Base-by-base conservation (phyloP, 2,888 invertebrate genomes). In the Lasioglossum malachurum region DNA sequence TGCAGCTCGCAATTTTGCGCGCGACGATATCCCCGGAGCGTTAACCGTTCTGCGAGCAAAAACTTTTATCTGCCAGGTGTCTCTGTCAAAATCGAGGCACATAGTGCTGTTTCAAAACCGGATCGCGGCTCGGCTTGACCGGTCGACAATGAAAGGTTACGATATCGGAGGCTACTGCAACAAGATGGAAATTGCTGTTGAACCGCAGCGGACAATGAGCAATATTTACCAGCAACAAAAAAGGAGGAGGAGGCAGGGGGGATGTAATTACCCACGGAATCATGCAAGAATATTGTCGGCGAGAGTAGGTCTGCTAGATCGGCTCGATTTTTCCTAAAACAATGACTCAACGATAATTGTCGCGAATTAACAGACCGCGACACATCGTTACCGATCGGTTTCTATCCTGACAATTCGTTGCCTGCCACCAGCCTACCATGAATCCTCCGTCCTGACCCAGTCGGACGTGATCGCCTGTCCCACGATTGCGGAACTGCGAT, bases 311-410 rank as follows among this genome's bases (percentile, higher is more conserved):
- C 79, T 67, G 23, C 27, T 49, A 71, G 72, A 87, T 88, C 87
- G 38, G 60, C 75, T 74, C 64, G 83, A 88, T 86, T 85, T 91
- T 89, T 87, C 75, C 83, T 69, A 73, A 88, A 83, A 73, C 79
- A 81, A 72, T 87, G 89, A 89, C 88, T 91, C 89, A 88, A 78
- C 89, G 83, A 87, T 91, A 87, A 91, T 88, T 89, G 89, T 84
- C 80, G 75, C 41, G 87, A 57, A 75, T 91, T 90, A 91, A 90
- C 88, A 88, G 90, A 88, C 87, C 88, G 91, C 87, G 88, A 90
- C 89, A 82, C 83, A 83, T 90, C 79, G 89, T 82, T 79, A 69
- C 80, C 78, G 72, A 87, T 84, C 80, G 83, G 82, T 87, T 84
- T 83, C 84, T 35, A 35, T 75, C 38, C 49, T 78, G 31, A 19